Base-by-base conservation (phyloP, 2,888 invertebrate species). In the Nycteola revayana region DNA sequence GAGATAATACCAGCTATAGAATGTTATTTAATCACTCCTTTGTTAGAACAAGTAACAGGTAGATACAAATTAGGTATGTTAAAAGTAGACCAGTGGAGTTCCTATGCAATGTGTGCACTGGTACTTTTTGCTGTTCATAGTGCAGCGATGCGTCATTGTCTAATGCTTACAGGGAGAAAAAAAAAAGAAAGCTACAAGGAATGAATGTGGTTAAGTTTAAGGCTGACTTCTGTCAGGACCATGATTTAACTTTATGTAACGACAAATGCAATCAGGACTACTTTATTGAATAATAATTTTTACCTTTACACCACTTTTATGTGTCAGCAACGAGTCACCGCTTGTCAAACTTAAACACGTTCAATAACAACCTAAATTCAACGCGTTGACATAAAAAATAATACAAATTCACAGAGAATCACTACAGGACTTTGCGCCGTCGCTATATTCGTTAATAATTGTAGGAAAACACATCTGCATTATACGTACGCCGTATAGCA, bases 271-370 rank as follows among this genome's bases (percentile, higher is more conserved):
- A n/a, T n/a, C n/a, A n/a, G n/a, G n/a, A n/a, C n/a, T n/a, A n/a
- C n/a, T n/a, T n/a, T n/a, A n/a, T n/a, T n/a, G n/a, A n/a, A n/a
- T n/a, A n/a, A 33, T 49, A 69, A 68, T 14, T 69, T 44, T 77
- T 76, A 80, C 74, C 75, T 75, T 69, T 57, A 66, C 41, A 57
- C 59, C 71, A 62, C 52, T 36, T 51, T 25, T 34, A 70, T 76
- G 70, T 79, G 78, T 75, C 79, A 76, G 70, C 73, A 70, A 56
- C 62, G 63, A 68, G 67, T 65, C 66, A 68, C 66, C 60, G 74
- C 69, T 74, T 82, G 83, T 81, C 83, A 81, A 73, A 75, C 55
- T 21, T 66, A 72, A 86, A 86, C 87, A 87, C 85, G 85, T 85
- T 86, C 81, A 78, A 71, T 74, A 74, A 80, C 82, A 85, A 84